These are phyloP conservation scores for Meleagris gallopavo DNA, from an alignment of 2,113 vertebrate genomes.

Conservation along the genomic window DNA sequence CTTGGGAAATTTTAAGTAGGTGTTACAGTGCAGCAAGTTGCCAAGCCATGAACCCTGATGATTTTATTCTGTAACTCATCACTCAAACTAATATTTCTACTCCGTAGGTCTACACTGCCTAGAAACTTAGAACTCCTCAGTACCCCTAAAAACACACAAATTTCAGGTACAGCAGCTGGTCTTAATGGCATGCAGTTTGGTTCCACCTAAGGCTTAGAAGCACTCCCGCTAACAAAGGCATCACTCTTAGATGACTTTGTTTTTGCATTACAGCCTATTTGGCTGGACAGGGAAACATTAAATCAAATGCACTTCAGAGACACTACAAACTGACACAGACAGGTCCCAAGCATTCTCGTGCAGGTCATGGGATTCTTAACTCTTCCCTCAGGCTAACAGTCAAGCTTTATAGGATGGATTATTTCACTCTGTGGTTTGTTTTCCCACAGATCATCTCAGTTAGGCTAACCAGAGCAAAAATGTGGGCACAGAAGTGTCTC, in stretches of 20 bases:
- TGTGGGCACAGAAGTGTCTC: not conserved
- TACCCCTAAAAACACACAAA: not conserved
- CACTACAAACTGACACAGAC: not conserved
- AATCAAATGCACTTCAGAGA: not conserved
- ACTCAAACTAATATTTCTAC: not conserved
- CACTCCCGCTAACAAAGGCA: not conserved
- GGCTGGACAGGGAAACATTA: not conserved
- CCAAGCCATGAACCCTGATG: not conserved
- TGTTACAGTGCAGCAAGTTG: not conserved
- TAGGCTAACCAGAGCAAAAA: not conserved
- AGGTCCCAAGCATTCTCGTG: not conserved
- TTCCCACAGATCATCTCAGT: not conserved
- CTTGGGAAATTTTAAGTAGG: not conserved
- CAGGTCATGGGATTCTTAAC: not conserved
- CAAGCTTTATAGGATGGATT: not conserved
- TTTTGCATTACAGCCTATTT: not conserved
- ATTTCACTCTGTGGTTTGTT: not conserved
- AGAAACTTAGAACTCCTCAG: fast-evolving
- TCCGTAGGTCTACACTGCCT: not conserved
- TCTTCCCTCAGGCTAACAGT: not conserved
- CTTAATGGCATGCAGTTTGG: not conserved
- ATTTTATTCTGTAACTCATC: not conserved
- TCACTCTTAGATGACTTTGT: not conserved
- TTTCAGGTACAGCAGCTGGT: not conserved
- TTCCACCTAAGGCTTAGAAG: not conserved